Conservation (phyloP, 2,888 invertebrate genomes). For the Allygus modestus region DNA sequence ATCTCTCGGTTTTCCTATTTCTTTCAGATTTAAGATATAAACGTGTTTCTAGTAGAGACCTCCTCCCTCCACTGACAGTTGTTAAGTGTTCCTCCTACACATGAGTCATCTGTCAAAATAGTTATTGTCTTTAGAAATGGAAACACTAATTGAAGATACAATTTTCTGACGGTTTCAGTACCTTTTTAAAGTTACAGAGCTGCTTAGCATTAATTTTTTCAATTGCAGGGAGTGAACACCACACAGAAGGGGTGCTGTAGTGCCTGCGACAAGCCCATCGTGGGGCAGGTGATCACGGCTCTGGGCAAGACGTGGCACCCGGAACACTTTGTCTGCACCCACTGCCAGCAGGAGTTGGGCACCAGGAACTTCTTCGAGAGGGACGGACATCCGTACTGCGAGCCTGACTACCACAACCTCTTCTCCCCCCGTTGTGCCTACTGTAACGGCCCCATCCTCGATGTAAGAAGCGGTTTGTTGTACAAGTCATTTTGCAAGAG, state of each 20-base stretch:
- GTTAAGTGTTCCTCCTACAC: no score
- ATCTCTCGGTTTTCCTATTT: no score
- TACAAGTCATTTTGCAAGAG: no score
- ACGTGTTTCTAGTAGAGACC: no score
- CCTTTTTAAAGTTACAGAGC: no score
- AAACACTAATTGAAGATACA: no score
- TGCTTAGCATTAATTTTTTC: no score
- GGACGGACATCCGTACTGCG: conserved; percentile 98
- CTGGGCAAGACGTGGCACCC: conserved; percentile 99
- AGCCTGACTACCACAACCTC: conserved; percentile 98
- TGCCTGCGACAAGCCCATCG: conserved; percentile 99
- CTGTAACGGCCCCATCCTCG: conserved; percentile 99
- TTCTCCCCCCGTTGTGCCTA: conserved; percentile 99
- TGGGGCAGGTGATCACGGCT: conserved; percentile 97
- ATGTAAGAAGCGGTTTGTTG: conserved; percentile 81
- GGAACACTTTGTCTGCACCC: conserved; percentile 98
- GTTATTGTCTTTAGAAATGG: no score
- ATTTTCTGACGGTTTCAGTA: no score
- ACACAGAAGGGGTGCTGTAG: conserved; percentile 99
- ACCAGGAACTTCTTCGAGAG: conserved; percentile 99
- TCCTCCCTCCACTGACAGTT: no score
- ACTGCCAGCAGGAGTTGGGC: conserved; percentile 97
- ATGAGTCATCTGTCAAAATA: no score
- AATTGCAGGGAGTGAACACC: conserved; percentile 91
- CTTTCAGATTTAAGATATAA: no score